Percentiles rank a stretch among this genome's conserved stretches.
Evolutionary conservation across 2,113 vertebrate species (phyloP).

Genomic region (Oceanodroma tethys): DNA sequence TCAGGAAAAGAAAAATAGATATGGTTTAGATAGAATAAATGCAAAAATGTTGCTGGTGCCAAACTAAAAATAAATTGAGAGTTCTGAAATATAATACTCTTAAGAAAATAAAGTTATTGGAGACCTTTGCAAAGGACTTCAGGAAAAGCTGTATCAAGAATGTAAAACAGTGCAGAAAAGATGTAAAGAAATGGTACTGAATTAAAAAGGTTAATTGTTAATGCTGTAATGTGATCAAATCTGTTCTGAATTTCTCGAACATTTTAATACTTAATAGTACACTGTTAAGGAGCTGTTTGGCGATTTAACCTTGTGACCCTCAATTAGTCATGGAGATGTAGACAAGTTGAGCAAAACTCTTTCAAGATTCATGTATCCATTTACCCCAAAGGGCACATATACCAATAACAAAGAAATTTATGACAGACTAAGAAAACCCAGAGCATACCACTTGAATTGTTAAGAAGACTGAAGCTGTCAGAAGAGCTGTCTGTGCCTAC

Average conservation of each 20-base stretch:
- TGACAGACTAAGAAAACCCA: background rate
- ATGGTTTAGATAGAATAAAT: background rate
- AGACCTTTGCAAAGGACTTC: background rate
- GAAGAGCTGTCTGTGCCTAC: background rate
- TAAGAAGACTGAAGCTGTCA: background rate
- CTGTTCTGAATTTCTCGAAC: constrained; percentile 5
- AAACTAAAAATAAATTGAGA: background rate
- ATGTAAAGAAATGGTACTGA: background rate
- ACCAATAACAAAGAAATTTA: background rate
- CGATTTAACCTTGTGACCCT: constrained; percentile 20
- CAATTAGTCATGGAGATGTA: constrained; percentile 16
- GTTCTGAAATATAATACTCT: background rate
- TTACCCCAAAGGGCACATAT: background rate
- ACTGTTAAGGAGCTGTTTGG: background rate
- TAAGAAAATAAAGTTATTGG: background rate
- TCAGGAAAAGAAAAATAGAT: background rate
- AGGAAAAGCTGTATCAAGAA: background rate
- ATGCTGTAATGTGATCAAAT: constrained; percentile 3
- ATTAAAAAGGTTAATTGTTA: constrained; percentile 13
- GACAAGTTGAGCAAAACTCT: background rate
- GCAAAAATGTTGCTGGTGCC: background rate
- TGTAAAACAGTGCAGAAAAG: background rate
- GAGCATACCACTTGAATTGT: background rate
- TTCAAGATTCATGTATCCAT: background rate
- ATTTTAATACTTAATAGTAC: constrained; percentile 4